Percentiles rank a stretch among this genome's conserved stretches.
These are phyloP conservation scores for Aptenodytes forsteri DNA, from an alignment of 2,113 vertebrate genomes.

Conservation along the genomic window DNA sequence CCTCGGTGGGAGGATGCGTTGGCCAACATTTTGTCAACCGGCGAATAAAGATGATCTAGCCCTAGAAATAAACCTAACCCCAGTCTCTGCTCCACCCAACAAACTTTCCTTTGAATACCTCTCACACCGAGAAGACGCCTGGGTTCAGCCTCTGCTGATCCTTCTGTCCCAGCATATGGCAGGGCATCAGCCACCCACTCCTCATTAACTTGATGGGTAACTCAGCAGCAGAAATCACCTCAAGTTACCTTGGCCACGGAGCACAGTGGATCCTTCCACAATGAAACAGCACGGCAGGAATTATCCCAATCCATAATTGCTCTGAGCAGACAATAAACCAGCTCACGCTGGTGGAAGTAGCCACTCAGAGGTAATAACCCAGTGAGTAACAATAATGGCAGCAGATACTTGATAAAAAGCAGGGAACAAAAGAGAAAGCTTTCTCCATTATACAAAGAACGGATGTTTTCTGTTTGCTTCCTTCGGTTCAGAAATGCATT, in stretches of 20 bases:
- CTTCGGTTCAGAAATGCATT: constrained; percentile 1
- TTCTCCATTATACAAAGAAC: constrained; percentile 21
- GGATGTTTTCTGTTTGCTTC: constrained; percentile 58
- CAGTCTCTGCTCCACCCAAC: background rate
- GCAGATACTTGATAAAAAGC: constrained; percentile 46
- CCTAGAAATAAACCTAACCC: background rate
- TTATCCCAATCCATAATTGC: constrained; percentile 58
- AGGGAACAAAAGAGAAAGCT: constrained; percentile 55
- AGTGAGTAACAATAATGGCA: constrained; percentile 58
- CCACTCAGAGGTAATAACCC: constrained; percentile 61
- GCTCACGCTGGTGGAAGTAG: constrained; percentile 51
- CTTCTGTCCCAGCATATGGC: background rate
- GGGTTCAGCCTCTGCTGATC: background rate
- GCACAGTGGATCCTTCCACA: background rate
- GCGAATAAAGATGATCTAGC: background rate
- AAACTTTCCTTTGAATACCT: background rate
- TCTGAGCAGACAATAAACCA: constrained; percentile 38
- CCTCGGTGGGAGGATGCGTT: fast-evolving
- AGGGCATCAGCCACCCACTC: constrained; percentile 17
- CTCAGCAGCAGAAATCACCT: constrained; percentile 52
- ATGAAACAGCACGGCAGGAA: constrained; percentile 21
- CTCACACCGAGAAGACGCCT: background rate
- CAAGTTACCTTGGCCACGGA: constrained; percentile 29
- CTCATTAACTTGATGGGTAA: constrained; percentile 29
- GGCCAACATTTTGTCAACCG: background rate